A percentile compares a stretch with the other conserved stretches of the same genome.
Conservation (phyloP, 2,888 invertebrate species). For the Acanthopleura granulata region DNA sequence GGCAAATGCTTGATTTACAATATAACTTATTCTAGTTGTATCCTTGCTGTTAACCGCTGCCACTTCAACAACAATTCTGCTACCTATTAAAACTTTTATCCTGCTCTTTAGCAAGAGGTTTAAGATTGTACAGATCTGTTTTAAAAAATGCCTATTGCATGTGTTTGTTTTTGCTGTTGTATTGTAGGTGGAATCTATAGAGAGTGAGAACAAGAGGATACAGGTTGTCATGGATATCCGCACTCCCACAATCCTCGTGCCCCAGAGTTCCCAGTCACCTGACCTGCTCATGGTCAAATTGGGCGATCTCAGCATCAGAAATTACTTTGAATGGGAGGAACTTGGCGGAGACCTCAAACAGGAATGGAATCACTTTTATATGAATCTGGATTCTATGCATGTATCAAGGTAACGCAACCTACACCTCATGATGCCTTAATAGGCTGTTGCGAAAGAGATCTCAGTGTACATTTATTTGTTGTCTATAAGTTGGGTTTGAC, state of each 20-base stretch:
- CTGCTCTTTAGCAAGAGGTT: no score
- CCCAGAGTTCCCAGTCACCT: constrained; percentile 84
- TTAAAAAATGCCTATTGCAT: no score
- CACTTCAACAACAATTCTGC: no score
- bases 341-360: constrained; percentile 50
- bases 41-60: no score
- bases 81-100: no score
- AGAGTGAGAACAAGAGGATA: constrained; percentile 67
- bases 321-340: constrained; percentile 79
- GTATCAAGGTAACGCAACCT: constrained; percentile 69
- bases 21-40: no score
- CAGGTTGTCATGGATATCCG: constrained; percentile 79
- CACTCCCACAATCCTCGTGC: constrained; percentile 82
- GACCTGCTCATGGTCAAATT: constrained; percentile 81
- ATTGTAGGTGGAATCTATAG: constrained; percentile 52
- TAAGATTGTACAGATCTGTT: no score
- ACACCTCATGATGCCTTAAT: no score
- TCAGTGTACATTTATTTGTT: no score
- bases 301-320: constrained; percentile 84
- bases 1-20: no score
- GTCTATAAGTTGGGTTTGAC: no score
- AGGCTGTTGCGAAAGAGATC: no score
- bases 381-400: constrained; percentile 76
- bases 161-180: not conserved
- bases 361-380: constrained; percentile 63